Evolutionary conservation across 1,140 invertebrate species (phyloP), one percentile per base, ranked within the genome.

Genomic region (Leptopilina clavipes): DNA sequence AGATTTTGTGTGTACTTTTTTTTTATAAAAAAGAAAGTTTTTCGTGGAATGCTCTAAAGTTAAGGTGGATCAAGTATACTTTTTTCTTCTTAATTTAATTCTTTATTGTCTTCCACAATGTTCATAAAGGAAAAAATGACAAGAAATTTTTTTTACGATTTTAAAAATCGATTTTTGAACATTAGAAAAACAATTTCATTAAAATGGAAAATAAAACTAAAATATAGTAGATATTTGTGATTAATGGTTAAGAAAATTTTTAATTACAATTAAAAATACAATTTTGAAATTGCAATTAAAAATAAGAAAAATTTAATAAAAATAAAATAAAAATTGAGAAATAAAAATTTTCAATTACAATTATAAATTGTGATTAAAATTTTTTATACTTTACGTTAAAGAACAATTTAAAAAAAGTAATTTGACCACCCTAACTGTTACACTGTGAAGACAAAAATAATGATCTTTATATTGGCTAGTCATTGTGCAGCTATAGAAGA

Each of bases 381-480:
- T 2, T 2, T 2, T 31, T 31, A 31, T 31, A 31, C n/a, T 25
- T 65, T 65, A 10, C 11, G 3, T 25, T 65, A 25, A 22, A 65
- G 1, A n/a, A 12, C 31, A 31, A 5, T 31, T 31, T 5, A 5
- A 31, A 65, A 31, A 22, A 65, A 14, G 7, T 59, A 0, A 12
- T 59, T 5, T 25, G n/a, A 22, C 59, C 59, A 25, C 19, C 10
- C 9, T 59, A n/a, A 22, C 31, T 6, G 14, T 37, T 14, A 14
- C 12, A n/a, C 56, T 70, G 18, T 65, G 3, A 52, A 70, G 7
- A 76, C 12, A 48, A 86, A 85, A 86, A 86, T 82, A 86, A 86
- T 87, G 85, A 87, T 89, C 86, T 89, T 88, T 84, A 86, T 85
- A 86, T 86, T 83, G 85, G 89, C 89, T 90, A 89, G 89, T 89